Percentiles rank a stretch among this genome's conserved stretches.
Conservation (phyloP, 2,888 invertebrate species). For the Cheiracanthium punctorium region DNA sequence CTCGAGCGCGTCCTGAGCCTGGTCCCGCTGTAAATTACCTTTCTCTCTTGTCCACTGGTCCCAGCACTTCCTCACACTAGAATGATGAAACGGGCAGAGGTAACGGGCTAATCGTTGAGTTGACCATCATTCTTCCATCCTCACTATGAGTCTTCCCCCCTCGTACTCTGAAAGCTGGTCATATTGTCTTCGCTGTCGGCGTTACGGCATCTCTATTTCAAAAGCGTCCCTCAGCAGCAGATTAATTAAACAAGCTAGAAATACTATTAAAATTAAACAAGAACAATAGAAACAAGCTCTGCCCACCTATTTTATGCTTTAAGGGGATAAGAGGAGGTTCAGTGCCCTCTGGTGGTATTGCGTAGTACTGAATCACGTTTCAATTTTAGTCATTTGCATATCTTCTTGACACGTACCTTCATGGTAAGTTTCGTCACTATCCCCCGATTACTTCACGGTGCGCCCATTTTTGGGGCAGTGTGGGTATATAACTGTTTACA, state of each 20-base stretch:
- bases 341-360: background rate
- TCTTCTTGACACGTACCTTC: slow-evolving; percentile 3
- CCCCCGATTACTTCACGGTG: background rate
- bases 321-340: background rate
- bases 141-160: background rate
- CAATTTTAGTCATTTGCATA: background rate
- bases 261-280: too few species aligned
- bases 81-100: background rate
- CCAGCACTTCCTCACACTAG: slow-evolving; percentile 2
- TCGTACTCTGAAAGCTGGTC: slow-evolving; percentile 19
- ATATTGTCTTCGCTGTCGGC: background rate
- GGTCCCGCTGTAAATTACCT: background rate
- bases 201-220: background rate
- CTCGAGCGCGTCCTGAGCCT: slow-evolving; percentile 12
- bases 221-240: background rate
- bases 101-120: background rate
- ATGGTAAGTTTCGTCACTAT: background rate
- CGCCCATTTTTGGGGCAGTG: background rate
- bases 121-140: background rate
- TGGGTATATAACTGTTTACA: too few species aligned
- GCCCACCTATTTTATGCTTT: background rate
- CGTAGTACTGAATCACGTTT: background rate
- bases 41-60: background rate
- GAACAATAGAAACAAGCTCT: background rate
- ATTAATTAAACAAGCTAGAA: too few species aligned